Conservation (phyloP, 2,113 vertebrate genomes). For the Ictalurus furcatus region DNA sequence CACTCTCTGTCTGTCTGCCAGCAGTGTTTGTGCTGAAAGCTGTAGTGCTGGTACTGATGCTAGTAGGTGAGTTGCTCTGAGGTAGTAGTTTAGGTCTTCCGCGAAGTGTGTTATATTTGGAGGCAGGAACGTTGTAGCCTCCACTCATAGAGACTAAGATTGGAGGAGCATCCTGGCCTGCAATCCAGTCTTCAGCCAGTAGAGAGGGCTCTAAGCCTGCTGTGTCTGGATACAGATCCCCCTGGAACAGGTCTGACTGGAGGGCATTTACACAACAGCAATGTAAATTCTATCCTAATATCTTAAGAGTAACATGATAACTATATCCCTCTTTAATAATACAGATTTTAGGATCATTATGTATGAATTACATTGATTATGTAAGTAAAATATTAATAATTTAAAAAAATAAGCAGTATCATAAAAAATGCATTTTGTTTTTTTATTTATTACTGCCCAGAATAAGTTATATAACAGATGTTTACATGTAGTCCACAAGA, state of each 20-base stretch:
- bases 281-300: neutral
- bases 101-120: constrained; percentile 70
- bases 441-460: too few relatives aligned
- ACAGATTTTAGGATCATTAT: neutral
- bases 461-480: too few relatives aligned
- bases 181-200: constrained; percentile 77
- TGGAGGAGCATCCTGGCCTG: constrained; percentile 72
- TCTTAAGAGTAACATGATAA: neutral
- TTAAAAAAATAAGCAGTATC: too few relatives aligned
- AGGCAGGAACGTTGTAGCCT: constrained; percentile 67
- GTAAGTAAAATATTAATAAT: too few relatives aligned
- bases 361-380: too few relatives aligned
- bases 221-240: constrained; percentile 77
- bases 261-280: constrained; percentile 15
- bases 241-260: constrained; percentile 80
- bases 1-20: constrained; percentile 56
- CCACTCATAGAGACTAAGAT: constrained; percentile 72
- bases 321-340: neutral
- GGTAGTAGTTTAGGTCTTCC: constrained; percentile 62
- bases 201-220: constrained; percentile 73
- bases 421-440: too few relatives aligned
- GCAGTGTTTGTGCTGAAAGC: constrained; percentile 7
- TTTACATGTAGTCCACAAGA: too few relatives aligned
- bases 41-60: neutral
- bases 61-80: constrained; percentile 37